phyloP scores from a whole-genome alignment of 2,113 vertebrate species.

The Thalassarche chlororhynchos region DNA sequence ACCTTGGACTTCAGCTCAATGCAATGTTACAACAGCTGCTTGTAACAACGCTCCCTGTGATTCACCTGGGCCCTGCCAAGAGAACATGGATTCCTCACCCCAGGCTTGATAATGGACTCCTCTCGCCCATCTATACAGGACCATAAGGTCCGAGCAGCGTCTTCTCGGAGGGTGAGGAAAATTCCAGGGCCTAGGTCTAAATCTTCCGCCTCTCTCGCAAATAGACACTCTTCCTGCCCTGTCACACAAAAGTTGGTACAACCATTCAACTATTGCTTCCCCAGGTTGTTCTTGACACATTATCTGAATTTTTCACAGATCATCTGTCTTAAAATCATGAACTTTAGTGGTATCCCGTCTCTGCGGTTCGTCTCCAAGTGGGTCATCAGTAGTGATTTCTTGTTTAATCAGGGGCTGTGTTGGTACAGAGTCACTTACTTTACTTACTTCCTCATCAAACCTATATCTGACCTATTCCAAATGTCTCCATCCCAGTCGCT shows the following conservation, averaged over 20 bases:
- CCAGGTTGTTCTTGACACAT: background rate
- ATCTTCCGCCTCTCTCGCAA: background rate
- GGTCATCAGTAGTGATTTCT: background rate
- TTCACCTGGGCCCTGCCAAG: background rate
- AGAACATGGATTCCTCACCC: background rate
- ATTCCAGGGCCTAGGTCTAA: background rate
- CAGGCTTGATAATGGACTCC: background rate
- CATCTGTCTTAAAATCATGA: background rate
- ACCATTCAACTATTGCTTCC: background rate
- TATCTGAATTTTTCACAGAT: background rate
- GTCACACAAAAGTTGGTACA: background rate
- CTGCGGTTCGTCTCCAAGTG: background rate
- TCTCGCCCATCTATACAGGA: background rate
- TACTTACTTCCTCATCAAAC: background rate
- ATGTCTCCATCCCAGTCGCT: background rate
- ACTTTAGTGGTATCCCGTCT: background rate
- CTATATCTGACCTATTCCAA: background rate
- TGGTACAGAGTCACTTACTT: background rate
- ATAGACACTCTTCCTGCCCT: background rate
- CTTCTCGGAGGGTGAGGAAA: background rate
- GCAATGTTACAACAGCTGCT: background rate
- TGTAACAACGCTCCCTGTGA: background rate
- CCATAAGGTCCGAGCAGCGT: accelerated
- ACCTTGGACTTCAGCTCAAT: background rate
- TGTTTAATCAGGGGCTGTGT: background rate